phyloP scores from a whole-genome alignment of 2,888 invertebrate genomes.

The Glaucopsyche alexis region DNA sequence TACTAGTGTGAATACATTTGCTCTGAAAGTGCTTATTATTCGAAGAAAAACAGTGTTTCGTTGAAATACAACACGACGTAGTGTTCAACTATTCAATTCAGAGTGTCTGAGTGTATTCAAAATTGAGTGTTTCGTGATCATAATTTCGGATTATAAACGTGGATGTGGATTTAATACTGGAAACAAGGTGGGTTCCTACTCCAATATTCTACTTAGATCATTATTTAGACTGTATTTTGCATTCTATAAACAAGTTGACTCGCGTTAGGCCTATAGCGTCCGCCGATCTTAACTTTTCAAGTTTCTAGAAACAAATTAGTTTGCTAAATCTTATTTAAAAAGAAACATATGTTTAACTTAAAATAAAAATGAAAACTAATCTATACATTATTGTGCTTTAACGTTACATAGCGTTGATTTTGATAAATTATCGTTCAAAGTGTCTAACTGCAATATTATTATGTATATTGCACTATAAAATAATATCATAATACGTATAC shows the following conservation, averaged over 20 bases:
- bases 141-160: constrained; percentile 60
- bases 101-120: constrained; percentile 27
- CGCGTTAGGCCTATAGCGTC: constrained; percentile 52
- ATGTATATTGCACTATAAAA: too few relatives aligned
- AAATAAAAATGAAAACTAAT: too few relatives aligned
- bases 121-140: constrained; percentile 39
- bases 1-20: not conserved
- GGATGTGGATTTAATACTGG: constrained; percentile 58
- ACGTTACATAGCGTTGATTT: too few relatives aligned
- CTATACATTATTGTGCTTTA: too few relatives aligned
- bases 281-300: constrained; percentile 39
- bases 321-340: not conserved
- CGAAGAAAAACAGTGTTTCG: constrained; percentile 23
- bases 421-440: too few relatives aligned
- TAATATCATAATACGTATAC: too few relatives aligned
- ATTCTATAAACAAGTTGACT: constrained; percentile 2
- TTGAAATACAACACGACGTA: not conserved
- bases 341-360: too few relatives aligned
- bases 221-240: not conserved
- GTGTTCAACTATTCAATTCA: not conserved
- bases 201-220: not conserved
- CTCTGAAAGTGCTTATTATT: not conserved
- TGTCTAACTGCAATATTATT: too few relatives aligned
- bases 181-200: constrained; percentile 54
- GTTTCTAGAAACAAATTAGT: not conserved